These are phyloP conservation scores for Prenolepis imparis DNA, from an alignment of 2,888 invertebrate genomes.

Conservation along the genomic window DNA sequence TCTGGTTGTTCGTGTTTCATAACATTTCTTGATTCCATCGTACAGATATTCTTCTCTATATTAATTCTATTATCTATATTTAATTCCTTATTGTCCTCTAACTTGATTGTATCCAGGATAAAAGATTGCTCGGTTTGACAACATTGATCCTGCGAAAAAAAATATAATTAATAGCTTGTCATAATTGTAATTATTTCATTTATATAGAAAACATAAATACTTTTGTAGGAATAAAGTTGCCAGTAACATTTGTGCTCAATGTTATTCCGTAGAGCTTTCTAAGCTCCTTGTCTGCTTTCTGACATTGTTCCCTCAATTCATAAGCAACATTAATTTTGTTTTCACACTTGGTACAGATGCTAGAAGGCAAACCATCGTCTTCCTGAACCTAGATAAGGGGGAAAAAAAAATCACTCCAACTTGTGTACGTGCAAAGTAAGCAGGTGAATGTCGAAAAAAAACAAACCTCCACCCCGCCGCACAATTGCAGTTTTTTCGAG, in stretches of 20 bases:
- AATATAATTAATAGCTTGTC: slow-evolving; percentile 6
- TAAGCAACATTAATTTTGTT: slow-evolving; percentile 76
- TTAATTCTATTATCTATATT: background rate
- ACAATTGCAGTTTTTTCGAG: slow-evolving; percentile 75
- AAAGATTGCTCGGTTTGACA: slow-evolving; percentile 73
- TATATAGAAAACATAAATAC: slow-evolving; percentile 48
- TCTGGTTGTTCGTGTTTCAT: background rate
- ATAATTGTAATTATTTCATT: background rate
- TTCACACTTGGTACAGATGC: slow-evolving; percentile 77
- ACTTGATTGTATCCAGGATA: slow-evolving; percentile 31
- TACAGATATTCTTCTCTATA: background rate
- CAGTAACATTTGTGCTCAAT: slow-evolving; percentile 11
- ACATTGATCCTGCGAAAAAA: slow-evolving; percentile 72
- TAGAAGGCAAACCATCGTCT: slow-evolving; percentile 80
- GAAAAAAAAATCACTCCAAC: background rate
- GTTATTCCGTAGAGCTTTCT: slow-evolving; percentile 74
- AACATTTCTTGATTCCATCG: slow-evolving; percentile 3
- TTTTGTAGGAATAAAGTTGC: slow-evolving; percentile 25
- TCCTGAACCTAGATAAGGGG: slow-evolving; percentile 73
- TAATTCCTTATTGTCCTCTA: slow-evolving; percentile 28
- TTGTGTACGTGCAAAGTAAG: background rate
- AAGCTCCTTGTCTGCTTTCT: slow-evolving; percentile 75
- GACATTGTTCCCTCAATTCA: slow-evolving; percentile 79
- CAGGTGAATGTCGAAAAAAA: background rate
- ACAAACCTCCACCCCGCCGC: slow-evolving; percentile 80